A percentile compares a stretch with the other conserved stretches of the same genome.
Conservation (phyloP, 2,888 invertebrate species). For the Gastrophysa polygoni region DNA sequence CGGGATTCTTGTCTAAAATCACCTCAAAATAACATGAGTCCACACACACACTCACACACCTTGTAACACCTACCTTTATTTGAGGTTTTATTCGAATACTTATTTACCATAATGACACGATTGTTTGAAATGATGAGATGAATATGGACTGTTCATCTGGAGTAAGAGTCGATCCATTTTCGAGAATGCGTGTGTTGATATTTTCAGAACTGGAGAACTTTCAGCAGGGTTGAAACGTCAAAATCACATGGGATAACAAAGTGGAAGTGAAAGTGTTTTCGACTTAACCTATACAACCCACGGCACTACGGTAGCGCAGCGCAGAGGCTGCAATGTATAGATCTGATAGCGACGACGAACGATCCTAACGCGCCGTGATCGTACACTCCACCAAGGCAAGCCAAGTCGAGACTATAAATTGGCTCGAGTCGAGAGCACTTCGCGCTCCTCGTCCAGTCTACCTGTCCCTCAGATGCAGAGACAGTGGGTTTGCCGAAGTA, state of each 20-base stretch:
- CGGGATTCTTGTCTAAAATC: constrained; percentile 34
- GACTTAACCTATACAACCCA: constrained; percentile 41
- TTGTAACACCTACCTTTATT: constrained; percentile 49
- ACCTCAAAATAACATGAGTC: constrained; percentile 36
- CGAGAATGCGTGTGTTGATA: constrained; percentile 3
- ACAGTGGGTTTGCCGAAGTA: too few relatives aligned
- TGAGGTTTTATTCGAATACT: constrained; percentile 41
- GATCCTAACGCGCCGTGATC: constrained; percentile 17
- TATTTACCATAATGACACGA: constrained; percentile 42
- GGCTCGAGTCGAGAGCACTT: not conserved
- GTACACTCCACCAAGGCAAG: constrained; percentile 35
- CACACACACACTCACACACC: constrained; percentile 44
- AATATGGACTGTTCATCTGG: constrained; percentile 28
- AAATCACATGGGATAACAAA: constrained; percentile 38
- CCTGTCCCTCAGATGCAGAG: too few relatives aligned
- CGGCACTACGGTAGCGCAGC: constrained; percentile 30
- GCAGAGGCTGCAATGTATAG: constrained; percentile 28
- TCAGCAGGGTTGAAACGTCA: constrained; percentile 22
- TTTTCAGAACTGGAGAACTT: constrained; percentile 16
- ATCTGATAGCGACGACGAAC: constrained; percentile 29
- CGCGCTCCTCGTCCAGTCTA: constrained; percentile 11
- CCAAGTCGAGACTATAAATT: constrained; percentile 18
- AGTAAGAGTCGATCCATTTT: constrained; percentile 23
- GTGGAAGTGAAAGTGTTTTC: constrained; percentile 41
- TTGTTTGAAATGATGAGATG: constrained; percentile 33